phyloP scores from a whole-genome alignment of 2,797 vertebrate genomes.

The Phoxinus dragarum region DNA sequence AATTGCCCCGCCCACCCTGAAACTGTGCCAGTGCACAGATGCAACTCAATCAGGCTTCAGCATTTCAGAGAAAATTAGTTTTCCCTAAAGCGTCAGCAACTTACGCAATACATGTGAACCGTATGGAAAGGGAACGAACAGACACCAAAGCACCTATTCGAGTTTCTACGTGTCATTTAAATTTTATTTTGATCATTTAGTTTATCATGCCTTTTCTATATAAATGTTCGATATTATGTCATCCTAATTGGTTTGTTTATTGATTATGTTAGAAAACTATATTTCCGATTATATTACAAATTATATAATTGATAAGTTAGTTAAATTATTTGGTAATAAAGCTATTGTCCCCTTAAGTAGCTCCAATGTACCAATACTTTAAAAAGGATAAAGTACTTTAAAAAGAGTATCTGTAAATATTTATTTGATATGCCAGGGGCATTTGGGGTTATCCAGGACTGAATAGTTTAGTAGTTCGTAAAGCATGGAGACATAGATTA shows the following conservation, averaged over 20 bases:
- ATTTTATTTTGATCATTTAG: neutral
- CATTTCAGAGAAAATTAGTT: neutral
- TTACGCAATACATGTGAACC: neutral
- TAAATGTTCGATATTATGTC: neutral
- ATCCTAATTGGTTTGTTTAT: neutral
- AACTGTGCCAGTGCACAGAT: too few species aligned
- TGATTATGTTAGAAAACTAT: neutral
- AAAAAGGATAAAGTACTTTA: neutral
- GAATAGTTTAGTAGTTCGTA: neutral
- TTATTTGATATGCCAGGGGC: neutral
- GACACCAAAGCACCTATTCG: neutral
- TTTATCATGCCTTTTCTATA: neutral
- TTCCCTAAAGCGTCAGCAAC: neutral
- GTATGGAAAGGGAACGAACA: neutral
- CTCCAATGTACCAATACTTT: neutral
- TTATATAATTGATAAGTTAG: neutral
- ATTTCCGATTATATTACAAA: neutral
- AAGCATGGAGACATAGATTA: neutral
- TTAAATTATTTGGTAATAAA: neutral
- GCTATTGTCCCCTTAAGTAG: neutral
- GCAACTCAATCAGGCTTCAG: neutral
- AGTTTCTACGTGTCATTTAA: neutral
- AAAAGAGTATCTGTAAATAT: neutral
- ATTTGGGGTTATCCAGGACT: neutral
- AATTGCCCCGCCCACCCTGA: too few species aligned